phyloP scores from a whole-genome alignment of 2,113 vertebrate species.

The Thermophis baileyi region DNA sequence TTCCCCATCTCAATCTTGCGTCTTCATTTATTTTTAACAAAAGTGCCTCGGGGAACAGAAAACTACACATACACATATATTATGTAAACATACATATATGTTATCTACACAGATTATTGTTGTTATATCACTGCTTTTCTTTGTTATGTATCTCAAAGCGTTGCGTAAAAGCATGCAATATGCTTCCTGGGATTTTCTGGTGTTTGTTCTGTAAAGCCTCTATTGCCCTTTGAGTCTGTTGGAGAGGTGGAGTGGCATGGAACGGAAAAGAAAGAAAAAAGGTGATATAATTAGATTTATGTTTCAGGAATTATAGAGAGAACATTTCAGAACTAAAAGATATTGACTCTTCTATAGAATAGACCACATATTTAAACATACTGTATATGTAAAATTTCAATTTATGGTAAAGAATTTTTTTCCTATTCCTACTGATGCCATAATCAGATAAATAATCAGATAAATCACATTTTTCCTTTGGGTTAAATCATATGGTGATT shows the following conservation, averaged over 20 bases:
- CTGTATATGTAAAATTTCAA: background rate
- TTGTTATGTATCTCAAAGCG: conserved; percentile 58
- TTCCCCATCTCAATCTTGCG: background rate
- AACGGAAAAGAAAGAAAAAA: background rate
- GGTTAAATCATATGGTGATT: background rate
- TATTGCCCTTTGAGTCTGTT: conserved; percentile 76
- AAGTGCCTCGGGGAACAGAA: background rate
- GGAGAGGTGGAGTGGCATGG: background rate
- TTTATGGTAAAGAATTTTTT: background rate
- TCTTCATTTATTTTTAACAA: background rate
- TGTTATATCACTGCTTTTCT: background rate
- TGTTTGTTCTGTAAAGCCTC: conserved; percentile 79
- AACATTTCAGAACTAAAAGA: background rate
- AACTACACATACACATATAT: background rate
- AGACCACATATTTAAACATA: background rate
- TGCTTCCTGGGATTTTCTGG: conserved; percentile 80
- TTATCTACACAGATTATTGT: background rate
- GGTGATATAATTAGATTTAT: background rate
- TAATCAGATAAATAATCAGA: background rate
- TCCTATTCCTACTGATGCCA: background rate
- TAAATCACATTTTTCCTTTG: background rate
- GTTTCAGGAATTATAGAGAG: background rate
- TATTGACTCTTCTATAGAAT: background rate
- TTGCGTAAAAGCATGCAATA: conserved; percentile 77
- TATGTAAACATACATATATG: background rate